Conservation (phyloP, 2,888 invertebrate species). For the Tholera decimalis region DNA sequence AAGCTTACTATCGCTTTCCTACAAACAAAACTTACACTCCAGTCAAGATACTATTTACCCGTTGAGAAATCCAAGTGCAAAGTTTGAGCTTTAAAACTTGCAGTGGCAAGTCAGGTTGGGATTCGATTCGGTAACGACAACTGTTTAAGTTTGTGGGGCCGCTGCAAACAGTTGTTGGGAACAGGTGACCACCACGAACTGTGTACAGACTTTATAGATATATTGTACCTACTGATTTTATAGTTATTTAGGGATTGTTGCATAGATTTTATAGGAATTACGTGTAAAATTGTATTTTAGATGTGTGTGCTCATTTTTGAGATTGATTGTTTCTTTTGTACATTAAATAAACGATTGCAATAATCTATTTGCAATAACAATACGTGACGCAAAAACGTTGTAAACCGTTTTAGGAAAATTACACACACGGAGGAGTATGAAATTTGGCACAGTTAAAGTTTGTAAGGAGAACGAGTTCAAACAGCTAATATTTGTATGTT, state of each 20-base stretch:
- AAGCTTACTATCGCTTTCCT: background rate
- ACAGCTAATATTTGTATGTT: too few species aligned
- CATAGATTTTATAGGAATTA: background rate
- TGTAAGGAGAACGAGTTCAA: too few species aligned
- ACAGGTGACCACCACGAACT: conserved; percentile 1
- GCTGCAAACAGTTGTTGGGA: conserved; percentile 19
- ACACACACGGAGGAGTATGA: too few species aligned
- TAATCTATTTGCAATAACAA: too few species aligned
- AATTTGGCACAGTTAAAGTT: too few species aligned
- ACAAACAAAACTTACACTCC: conserved; percentile 19
- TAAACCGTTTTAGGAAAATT: too few species aligned
- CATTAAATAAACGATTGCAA: too few species aligned
- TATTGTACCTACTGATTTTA: background rate
- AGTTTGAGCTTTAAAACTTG: conserved; percentile 47
- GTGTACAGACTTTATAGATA: background rate
- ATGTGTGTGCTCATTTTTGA: too few species aligned
- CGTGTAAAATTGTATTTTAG: rapidly evolving
- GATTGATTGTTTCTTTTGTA: too few species aligned
- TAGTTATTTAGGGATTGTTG: background rate
- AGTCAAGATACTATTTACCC: conserved; percentile 17
- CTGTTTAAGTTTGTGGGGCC: conserved; percentile 13
- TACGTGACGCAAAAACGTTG: too few species aligned
- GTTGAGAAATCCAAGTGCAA: conserved; percentile 50
- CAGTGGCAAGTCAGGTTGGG: conserved; percentile 15
- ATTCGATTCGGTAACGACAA: conserved; percentile 39